A percentile compares a stretch with the other conserved stretches of the same genome.
These are phyloP conservation scores for Chionodraco myersi DNA, from an alignment of 2,113 vertebrate species.

Conservation along the genomic window DNA sequence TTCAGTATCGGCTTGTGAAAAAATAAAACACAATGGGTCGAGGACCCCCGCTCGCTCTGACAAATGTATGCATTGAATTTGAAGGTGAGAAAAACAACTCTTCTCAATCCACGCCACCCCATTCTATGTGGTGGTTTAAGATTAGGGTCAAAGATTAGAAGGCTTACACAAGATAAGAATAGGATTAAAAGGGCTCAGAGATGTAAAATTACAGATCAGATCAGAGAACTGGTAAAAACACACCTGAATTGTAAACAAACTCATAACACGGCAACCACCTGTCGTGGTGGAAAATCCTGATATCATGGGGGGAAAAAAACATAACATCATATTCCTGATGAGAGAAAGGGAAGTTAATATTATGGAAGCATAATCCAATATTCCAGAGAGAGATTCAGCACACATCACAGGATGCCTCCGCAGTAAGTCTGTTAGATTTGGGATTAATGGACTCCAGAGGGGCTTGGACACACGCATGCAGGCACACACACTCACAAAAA, in stretches of 20 bases:
- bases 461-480: constrained; percentile 71
- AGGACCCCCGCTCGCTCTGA: constrained; percentile 30
- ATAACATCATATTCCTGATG: constrained; percentile 64
- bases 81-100: constrained; percentile 65
- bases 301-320: neutral
- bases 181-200: constrained; percentile 83
- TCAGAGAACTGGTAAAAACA: constrained; percentile 74
- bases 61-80: constrained; percentile 60
- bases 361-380: constrained; percentile 71
- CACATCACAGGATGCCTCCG: constrained; percentile 80
- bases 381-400: constrained; percentile 75
- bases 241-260: constrained; percentile 80
- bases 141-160: constrained; percentile 87
- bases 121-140: constrained; percentile 77
- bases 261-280: constrained; percentile 69
- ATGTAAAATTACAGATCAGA: constrained; percentile 85
- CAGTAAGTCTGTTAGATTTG: constrained; percentile 81
- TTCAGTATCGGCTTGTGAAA: constrained; percentile 34
- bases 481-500: constrained; percentile 45
- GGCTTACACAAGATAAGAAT: constrained; percentile 83
- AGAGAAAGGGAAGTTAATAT: constrained; percentile 61
- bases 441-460: constrained; percentile 83
- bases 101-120: constrained; percentile 48
- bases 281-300: constrained; percentile 57
- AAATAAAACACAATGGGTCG: constrained; percentile 46